A percentile compares a stretch with the other conserved stretches of the same genome.
Evolutionary conservation across 2,888 invertebrate species (phyloP).

Genomic region (Drosophila histrio): DNA sequence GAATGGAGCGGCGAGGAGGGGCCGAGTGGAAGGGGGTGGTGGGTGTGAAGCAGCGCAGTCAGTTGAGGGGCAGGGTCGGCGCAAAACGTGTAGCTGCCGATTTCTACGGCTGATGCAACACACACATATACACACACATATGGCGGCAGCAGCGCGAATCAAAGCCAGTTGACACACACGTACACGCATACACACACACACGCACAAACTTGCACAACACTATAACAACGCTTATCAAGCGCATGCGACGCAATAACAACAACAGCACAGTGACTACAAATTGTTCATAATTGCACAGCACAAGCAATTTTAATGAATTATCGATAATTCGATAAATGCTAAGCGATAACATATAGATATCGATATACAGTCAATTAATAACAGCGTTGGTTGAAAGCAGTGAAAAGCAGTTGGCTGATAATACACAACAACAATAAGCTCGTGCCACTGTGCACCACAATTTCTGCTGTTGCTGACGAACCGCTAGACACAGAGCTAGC

Average conservation of each 20-base stretch:
- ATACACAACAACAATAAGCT: constrained; percentile 13
- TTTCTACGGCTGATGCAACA: constrained; percentile 78
- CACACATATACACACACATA: constrained; percentile 43
- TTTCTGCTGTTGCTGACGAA: constrained; percentile 56
- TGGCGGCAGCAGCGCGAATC: constrained; percentile 59
- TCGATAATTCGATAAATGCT: not conserved
- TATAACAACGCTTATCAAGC: constrained; percentile 60
- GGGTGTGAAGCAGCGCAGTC: constrained; percentile 18
- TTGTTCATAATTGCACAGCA: constrained; percentile 16
- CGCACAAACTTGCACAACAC: constrained; percentile 28
- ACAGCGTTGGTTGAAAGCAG: not conserved
- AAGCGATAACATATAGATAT: not conserved
- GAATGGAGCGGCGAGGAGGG: not conserved
- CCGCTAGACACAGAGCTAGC: constrained; percentile 64
- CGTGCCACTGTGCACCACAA: constrained; percentile 65
- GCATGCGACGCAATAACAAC: constrained; percentile 69
- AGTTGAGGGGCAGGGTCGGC: constrained; percentile 53
- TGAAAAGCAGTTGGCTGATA: not conserved
- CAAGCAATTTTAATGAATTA: not conserved
- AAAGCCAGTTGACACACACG: constrained; percentile 68
- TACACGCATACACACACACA: constrained; percentile 28
- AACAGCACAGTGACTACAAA: constrained; percentile 50
- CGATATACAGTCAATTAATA: not conserved
- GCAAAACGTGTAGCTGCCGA: constrained; percentile 64
- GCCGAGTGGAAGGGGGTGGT: constrained; percentile 7